A percentile compares a stretch with the other conserved stretches of the same genome.
Conservation (phyloP, 2,797 vertebrate species). For the Melanotaenia parkinsoni region DNA sequence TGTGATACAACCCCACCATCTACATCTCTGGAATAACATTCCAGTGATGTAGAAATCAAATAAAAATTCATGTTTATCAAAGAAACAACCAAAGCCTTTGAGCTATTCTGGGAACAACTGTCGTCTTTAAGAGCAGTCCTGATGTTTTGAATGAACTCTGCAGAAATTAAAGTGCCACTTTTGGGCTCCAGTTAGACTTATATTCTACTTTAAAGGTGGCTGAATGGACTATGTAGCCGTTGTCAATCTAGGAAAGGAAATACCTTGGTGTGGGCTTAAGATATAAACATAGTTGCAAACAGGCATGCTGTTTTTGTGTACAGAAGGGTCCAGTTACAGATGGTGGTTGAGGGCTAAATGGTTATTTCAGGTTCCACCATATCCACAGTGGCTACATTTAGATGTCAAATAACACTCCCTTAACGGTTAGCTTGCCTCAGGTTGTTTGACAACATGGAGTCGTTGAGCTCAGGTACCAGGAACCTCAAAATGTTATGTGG, state of each 20-base stretch:
- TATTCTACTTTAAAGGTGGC: slow-evolving; percentile 4
- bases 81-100: slow-evolving; percentile 57
- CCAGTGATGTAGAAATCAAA: slow-evolving; percentile 58
- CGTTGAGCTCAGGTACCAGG: slow-evolving; percentile 9
- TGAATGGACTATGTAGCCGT: slow-evolving; percentile 39
- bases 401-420: neutral
- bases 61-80: slow-evolving; percentile 61
- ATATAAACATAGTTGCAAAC: slow-evolving; percentile 41
- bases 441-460: neutral
- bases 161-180: slow-evolving; percentile 40
- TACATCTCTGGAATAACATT: slow-evolving; percentile 62
- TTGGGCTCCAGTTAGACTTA: slow-evolving; percentile 7
- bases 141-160: slow-evolving; percentile 29
- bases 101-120: slow-evolving; percentile 71
- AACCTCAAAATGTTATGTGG: neutral
- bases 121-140: slow-evolving; percentile 55
- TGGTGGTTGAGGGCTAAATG: slow-evolving; percentile 17
- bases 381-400: slow-evolving; percentile 15
- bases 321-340: slow-evolving; percentile 15
- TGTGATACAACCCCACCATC: slow-evolving; percentile 61
- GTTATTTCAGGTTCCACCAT: slow-evolving; percentile 36
- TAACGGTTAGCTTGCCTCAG: slow-evolving; percentile 3
- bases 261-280: slow-evolving; percentile 19
- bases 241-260: slow-evolving; percentile 53
- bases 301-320: slow-evolving; percentile 35